These are phyloP conservation scores for Pseudomugil gertrudae DNA, from an alignment of 2,797 vertebrate genomes.

Conservation along the genomic window DNA sequence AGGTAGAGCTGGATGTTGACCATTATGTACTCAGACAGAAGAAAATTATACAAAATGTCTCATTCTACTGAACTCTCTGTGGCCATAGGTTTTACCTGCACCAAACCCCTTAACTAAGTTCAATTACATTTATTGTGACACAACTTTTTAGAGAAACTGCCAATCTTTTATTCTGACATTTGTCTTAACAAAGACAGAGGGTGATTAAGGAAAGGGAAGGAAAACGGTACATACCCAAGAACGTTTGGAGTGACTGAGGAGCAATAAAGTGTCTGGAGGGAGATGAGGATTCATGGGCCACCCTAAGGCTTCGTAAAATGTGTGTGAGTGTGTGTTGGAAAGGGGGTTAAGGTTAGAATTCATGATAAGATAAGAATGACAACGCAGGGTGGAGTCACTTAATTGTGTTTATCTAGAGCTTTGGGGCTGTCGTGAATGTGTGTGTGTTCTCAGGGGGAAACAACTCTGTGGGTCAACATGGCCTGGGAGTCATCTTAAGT, in stretches of 20 bases:
- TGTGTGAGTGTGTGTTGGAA: conserved; percentile 28
- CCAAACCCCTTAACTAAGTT: conserved; percentile 20
- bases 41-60: conserved; percentile 56
- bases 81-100: conserved; percentile 38
- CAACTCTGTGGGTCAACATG: conserved; percentile 69
- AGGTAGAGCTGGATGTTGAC: conserved; percentile 21
- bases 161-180: not conserved
- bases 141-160: conserved; percentile 7
- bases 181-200: conserved; percentile 8
- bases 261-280: conserved; percentile 62
- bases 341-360: conserved; percentile 60
- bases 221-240: conserved; percentile 27
- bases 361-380: conserved; percentile 79
- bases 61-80: conserved; percentile 30
- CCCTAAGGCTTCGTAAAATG: conserved; percentile 52
- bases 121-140: conserved; percentile 20
- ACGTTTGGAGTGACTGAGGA: conserved; percentile 50
- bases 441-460: conserved; percentile 46
- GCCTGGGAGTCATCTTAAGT: conserved; percentile 71
- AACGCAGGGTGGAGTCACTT: conserved; percentile 66
- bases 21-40: conserved; percentile 49
- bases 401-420: conserved; percentile 77
- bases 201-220: conserved; percentile 28
- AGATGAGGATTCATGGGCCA: conserved; percentile 63
- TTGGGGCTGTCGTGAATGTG: conserved; percentile 50